Conservation (phyloP, 2,113 vertebrate species). For the Lanius ludovicianus region DNA sequence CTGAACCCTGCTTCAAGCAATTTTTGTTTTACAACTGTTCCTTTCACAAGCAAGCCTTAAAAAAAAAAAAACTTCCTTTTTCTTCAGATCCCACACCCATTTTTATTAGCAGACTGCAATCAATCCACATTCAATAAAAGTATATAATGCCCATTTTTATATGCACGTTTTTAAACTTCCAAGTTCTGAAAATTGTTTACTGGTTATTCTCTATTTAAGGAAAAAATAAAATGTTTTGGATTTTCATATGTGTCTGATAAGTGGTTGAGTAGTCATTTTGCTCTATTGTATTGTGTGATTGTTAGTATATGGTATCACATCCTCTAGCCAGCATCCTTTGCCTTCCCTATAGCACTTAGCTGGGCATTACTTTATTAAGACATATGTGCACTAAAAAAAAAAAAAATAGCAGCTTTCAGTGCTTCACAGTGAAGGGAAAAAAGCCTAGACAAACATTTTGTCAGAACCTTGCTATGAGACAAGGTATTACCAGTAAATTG, state of each 20-base stretch:
- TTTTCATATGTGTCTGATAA: conserved; percentile 86
- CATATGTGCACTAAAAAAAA: conserved; percentile 94
- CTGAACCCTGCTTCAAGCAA: conserved; percentile 87
- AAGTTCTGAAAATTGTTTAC: conserved; percentile 91
- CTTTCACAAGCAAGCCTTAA: conserved; percentile 93
- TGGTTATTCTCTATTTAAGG: conserved; percentile 87
- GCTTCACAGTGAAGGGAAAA: conserved; percentile 94
- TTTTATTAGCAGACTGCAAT: conserved; percentile 87
- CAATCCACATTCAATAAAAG: conserved; percentile 85
- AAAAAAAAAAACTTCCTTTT: conserved; percentile 84
- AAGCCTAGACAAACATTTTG: conserved; percentile 94
- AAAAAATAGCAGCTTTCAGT: conserved; percentile 88
- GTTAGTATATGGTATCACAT: conserved; percentile 84
- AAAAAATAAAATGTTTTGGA: conserved; percentile 87
- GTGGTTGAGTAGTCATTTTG: conserved; percentile 87
- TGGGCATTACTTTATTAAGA: conserved; percentile 97
- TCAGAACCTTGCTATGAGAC: conserved; percentile 90
- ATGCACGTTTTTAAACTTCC: conserved; percentile 92
- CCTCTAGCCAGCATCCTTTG: conserved; percentile 84
- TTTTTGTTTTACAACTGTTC: conserved; percentile 85
- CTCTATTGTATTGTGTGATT: conserved; percentile 86
- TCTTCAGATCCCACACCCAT: conserved; percentile 85
- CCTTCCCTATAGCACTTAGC: conserved; percentile 91
- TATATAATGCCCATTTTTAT: conserved; percentile 90
- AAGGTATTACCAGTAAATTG: conserved; percentile 91